phyloP scores from a whole-genome alignment of 2,797 vertebrate species.

The Gambusia yucatana region DNA sequence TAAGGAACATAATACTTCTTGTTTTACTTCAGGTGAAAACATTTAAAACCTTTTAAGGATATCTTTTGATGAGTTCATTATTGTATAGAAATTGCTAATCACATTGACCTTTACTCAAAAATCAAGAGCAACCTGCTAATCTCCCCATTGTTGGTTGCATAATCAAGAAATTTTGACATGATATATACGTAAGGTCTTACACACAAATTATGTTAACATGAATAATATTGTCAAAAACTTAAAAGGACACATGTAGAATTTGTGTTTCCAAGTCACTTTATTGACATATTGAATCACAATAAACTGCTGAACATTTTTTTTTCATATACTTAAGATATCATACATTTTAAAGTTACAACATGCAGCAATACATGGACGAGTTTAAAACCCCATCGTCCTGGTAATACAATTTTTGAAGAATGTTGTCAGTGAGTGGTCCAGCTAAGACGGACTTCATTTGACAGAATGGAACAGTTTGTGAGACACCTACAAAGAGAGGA shows the following conservation, averaged over 20 bases:
- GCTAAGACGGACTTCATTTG: constrained; percentile 68
- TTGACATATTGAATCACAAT: constrained; percentile 53
- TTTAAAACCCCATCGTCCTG: constrained; percentile 51
- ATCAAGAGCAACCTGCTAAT: neutral
- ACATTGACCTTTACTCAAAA: neutral
- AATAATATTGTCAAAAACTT: neutral
- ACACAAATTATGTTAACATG: neutral
- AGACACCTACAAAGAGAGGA: constrained; percentile 71
- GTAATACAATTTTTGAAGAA: constrained; percentile 44
- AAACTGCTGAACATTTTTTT: constrained; percentile 34
- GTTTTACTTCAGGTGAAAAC: neutral
- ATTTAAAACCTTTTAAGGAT: neutral
- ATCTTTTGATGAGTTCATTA: neutral
- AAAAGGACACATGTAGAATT: neutral
- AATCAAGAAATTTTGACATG: neutral
- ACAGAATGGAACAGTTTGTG: constrained; percentile 82
- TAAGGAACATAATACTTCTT: neutral
- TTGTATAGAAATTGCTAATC: neutral
- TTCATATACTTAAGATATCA: constrained; percentile 54
- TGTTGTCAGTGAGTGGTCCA: constrained; percentile 23
- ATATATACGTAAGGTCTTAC: neutral
- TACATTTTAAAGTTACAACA: constrained; percentile 54
- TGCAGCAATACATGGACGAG: constrained; percentile 53
- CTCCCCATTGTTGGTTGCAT: neutral
- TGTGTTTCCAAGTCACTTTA: constrained; percentile 46